phyloP scores from a whole-genome alignment of 2,113 vertebrate genomes.

The Periophthalmodon schlosseri region DNA sequence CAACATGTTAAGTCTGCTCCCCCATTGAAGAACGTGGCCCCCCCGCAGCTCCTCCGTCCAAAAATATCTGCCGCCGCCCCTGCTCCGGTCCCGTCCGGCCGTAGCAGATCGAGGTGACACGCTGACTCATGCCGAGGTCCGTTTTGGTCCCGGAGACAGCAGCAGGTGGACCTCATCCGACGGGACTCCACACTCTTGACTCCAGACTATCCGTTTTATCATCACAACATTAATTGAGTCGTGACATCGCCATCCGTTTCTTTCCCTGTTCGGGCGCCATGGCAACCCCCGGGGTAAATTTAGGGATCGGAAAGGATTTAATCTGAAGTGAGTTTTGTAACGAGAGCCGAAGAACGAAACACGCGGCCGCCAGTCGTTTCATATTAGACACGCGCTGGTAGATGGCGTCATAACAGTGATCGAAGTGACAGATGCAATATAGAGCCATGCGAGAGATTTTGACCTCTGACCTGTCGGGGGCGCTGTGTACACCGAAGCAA shows the following conservation, averaged over 20 bases:
- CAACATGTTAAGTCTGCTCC: no score
- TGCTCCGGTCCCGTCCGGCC: conserved; percentile 16
- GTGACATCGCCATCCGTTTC: conserved; percentile 37
- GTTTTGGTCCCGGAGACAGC: conserved; percentile 12
- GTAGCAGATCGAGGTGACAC: conserved; percentile 38
- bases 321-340: background rate
- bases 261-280: conserved; percentile 39
- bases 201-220: conserved; percentile 33
- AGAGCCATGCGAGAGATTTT: conserved; percentile 47
- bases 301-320: conserved; percentile 18
- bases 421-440: conserved; percentile 57
- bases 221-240: conserved; percentile 31
- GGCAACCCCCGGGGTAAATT: conserved; percentile 33
- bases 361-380: conserved; percentile 21
- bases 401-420: conserved; percentile 16
- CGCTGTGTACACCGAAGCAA: conserved; percentile 30
- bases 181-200: conserved; percentile 14
- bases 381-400: conserved; percentile 30
- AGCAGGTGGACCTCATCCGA: conserved; percentile 5
- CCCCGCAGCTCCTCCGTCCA: no score
- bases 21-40: no score
- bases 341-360: conserved; percentile 8
- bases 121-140: conserved; percentile 37
- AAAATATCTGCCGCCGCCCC: no score
- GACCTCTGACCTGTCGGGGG: conserved; percentile 53